Conservation (phyloP, 2,797 vertebrate species). For the Danio choprae region DNA sequence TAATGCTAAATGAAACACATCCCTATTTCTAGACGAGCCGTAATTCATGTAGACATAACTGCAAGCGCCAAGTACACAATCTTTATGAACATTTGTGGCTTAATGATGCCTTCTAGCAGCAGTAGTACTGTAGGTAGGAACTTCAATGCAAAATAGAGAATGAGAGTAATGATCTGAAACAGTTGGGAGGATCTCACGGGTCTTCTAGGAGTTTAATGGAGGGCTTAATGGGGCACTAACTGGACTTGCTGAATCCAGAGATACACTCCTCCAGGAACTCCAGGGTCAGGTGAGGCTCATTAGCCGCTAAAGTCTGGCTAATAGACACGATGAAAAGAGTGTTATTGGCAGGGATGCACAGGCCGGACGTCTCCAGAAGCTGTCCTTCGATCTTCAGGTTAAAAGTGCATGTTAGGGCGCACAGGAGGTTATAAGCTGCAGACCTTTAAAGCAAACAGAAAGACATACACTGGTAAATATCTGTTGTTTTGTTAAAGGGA, state of each 20-base stretch:
- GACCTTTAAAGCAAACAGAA: conserved; percentile 81
- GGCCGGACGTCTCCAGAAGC: conserved; percentile 95
- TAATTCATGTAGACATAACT: neutral
- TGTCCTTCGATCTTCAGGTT: conserved; percentile 99
- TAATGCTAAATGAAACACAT: neutral
- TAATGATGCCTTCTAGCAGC: neutral
- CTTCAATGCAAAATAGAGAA: neutral
- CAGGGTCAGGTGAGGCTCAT: conserved; percentile 95
- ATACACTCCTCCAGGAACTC: conserved; percentile 99
- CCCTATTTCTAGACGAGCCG: neutral
- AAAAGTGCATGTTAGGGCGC: conserved; percentile 99
- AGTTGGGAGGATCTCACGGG: neutral
- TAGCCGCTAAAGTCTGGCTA: conserved; percentile 96
- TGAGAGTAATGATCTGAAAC: neutral
- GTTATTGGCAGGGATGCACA: conserved; percentile 99
- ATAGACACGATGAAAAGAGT: conserved; percentile 98
- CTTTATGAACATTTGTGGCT: neutral
- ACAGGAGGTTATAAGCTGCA: conserved; percentile 96
- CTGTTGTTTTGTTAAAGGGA: too few relatives aligned
- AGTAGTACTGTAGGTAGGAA: neutral
- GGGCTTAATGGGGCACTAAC: conserved; percentile 77
- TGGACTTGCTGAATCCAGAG: conserved; percentile 99
- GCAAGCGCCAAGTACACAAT: neutral
- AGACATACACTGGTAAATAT: neutral
- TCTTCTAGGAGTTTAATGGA: conserved; percentile 23